Evolutionary conservation across 2,888 invertebrate species (phyloP), one percentile per base, ranked within the genome.

Genomic region (Tolmerus cingulatus): DNA sequence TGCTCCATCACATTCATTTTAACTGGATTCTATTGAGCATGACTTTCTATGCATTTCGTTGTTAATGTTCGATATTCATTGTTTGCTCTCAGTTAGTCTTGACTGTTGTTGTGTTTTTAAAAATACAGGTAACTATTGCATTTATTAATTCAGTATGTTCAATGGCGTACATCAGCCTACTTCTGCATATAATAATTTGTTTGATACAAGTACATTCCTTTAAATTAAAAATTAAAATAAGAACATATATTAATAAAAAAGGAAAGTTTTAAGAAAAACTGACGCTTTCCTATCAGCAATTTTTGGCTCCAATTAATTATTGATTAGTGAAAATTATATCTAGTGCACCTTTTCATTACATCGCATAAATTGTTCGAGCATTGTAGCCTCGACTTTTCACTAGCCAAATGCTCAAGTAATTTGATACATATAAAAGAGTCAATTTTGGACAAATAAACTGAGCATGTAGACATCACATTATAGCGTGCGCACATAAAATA

Each of bases 1-100:
- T 85, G 74, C 74, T 82, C 74, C 85, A 85, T 85, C 85, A 85
- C 37, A 85, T 85, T 85, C 85, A 85, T 85, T 74, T 85, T 85
- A 51, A 85, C 85, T 85, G 85, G 85, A 85, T 85, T 30, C 43
- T 43, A 43, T 85, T 85, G 74, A 85, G 85, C 85, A 85, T 85
- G 85, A 85, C 66, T n/a, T 55, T 74, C 85, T 85, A 74, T 46
- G 74, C 85, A 43, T 85, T 82, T 74, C 85, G 34, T 85, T 74
- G 43, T 85, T 74, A 85, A 85, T 85, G 74, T 85, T 85, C 84
- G n/a, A n/a, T 51, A 51, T 66, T 66, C 66, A 66, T 66, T 66
- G 66, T 66, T 27, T 66, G 23, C 66, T 66, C 23, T 66, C 66
- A 66, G 66, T 66, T 66, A 23, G 66, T 23, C 66, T 66, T 66